Conservation (phyloP, 2,113 vertebrate species). For the Cephalopterus ornatus region DNA sequence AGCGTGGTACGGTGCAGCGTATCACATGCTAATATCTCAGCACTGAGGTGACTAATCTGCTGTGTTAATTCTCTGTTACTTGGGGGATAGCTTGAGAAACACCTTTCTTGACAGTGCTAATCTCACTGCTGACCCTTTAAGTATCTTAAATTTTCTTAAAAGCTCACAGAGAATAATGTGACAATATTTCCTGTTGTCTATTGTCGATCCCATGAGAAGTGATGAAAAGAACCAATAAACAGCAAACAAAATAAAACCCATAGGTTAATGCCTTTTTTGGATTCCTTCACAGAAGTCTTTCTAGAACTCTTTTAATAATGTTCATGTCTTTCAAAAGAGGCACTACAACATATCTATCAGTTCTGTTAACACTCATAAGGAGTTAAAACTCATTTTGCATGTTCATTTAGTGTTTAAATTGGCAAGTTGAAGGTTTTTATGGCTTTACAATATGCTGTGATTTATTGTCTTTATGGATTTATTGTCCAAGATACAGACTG, state of each 20-base stretch:
- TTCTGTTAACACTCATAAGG: neutral
- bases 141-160: neutral
- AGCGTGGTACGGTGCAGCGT: neutral
- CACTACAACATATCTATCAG: neutral
- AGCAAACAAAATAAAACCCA: neutral
- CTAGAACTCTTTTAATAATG: neutral
- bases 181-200: neutral
- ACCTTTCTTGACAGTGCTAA: neutral
- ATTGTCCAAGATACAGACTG: neutral
- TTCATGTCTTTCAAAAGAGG: neutral
- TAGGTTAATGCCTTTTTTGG: neutral
- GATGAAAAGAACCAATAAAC: neutral
- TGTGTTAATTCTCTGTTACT: constrained; percentile 1
- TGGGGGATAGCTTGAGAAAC: neutral
- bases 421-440: neutral
- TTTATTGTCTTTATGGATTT: neutral
- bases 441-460: neutral
- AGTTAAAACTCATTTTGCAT: neutral
- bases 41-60: constrained; percentile 30
- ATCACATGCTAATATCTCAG: constrained; percentile 31
- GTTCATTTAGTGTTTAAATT: neutral
- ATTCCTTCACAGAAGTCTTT: neutral
- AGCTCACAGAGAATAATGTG: neutral
- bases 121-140: constrained; percentile 4
- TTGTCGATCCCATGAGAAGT: neutral